These are phyloP conservation scores for Strongylocentrotus purpuratus DNA, from an alignment of 35 echinoderm and acorn worm genomes.

Conservation along the genomic window DNA sequence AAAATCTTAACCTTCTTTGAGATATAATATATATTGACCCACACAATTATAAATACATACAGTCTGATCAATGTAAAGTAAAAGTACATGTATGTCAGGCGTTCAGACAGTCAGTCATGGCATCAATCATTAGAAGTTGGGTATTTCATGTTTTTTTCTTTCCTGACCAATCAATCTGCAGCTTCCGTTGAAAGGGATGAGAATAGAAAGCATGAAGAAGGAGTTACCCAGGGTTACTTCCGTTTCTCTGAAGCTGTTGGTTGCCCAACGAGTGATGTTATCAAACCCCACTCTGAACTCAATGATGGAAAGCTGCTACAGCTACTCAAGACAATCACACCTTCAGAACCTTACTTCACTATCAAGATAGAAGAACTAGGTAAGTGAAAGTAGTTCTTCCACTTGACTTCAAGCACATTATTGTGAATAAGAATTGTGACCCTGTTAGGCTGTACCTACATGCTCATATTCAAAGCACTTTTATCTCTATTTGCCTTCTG, in stretches of 20 bases:
- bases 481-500: no score
- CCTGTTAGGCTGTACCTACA: no score
- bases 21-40: no score
- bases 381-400: not conserved
- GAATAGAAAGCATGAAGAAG: slow-evolving; percentile 67
- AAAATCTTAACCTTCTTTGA: no score
- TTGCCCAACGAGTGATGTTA: slow-evolving; percentile 65
- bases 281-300: slow-evolving; percentile 59
- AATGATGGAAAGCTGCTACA: slow-evolving; percentile 68
- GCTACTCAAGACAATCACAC: slow-evolving; percentile 69
- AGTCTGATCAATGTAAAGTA: no score
- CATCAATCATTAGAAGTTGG: not conserved
- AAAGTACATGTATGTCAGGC: not conserved
- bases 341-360: slow-evolving; percentile 80
- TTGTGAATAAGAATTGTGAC: no score
- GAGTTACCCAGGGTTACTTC: slow-evolving; percentile 65
- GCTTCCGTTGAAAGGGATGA: not conserved
- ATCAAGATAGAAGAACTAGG: slow-evolving; percentile 70
- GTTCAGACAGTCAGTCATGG: not conserved
- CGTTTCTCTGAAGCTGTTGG: slow-evolving; percentile 75
- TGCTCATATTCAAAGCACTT: no score
- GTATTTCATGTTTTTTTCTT: not conserved
- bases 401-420: no score
- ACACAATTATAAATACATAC: no score
- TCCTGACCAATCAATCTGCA: not conserved